Percentiles rank a stretch among this genome's conserved stretches.
Conservation (phyloP, 2,888 invertebrate species). For the Osmoderma eremita region DNA sequence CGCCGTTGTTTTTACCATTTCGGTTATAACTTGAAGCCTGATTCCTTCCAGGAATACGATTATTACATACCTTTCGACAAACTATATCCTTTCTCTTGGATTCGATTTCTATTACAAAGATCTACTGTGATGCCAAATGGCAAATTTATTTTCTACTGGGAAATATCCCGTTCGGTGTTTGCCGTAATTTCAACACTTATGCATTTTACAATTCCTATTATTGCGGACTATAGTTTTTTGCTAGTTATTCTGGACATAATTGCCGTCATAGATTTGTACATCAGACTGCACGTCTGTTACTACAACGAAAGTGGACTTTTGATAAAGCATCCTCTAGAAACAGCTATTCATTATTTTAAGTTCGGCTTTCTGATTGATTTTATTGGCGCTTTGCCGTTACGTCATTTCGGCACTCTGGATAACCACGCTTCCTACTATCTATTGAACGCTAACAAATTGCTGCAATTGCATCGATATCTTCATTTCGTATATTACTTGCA, state of each 20-base stretch:
- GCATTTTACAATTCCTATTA: conserved; percentile 27
- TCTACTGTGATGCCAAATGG: conserved; percentile 46
- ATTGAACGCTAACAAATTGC: conserved; percentile 34
- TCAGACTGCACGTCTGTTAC: conserved; percentile 56
- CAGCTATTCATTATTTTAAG: conserved; percentile 28
- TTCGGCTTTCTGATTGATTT: conserved; percentile 38
- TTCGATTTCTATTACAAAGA: conserved; percentile 43
- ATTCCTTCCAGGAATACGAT: conserved; percentile 48
- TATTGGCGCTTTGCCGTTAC: conserved; percentile 28
- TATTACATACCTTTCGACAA: conserved; percentile 48
- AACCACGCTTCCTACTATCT: conserved; percentile 4
- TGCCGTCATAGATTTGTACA: conserved; percentile 61
- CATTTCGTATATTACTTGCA: conserved; percentile 27
- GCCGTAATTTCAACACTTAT: conserved; percentile 42
- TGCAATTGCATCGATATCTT: conserved; percentile 39
- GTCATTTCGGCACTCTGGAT: conserved; percentile 9
- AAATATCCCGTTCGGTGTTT: conserved; percentile 41
- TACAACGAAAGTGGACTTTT: conserved; percentile 31
- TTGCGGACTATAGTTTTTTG: conserved; percentile 42
- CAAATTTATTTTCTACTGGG: conserved; percentile 45
- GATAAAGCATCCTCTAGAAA: conserved; percentile 38
- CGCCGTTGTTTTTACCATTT: conserved; percentile 27
- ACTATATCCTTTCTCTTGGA: conserved; percentile 42
- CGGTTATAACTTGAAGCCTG: conserved; percentile 31
- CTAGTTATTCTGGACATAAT: conserved; percentile 49